These are phyloP conservation scores for Stichopus chloronotus DNA, from an alignment of 35 echinoderm and acorn worm species.

Conservation along the genomic window DNA sequence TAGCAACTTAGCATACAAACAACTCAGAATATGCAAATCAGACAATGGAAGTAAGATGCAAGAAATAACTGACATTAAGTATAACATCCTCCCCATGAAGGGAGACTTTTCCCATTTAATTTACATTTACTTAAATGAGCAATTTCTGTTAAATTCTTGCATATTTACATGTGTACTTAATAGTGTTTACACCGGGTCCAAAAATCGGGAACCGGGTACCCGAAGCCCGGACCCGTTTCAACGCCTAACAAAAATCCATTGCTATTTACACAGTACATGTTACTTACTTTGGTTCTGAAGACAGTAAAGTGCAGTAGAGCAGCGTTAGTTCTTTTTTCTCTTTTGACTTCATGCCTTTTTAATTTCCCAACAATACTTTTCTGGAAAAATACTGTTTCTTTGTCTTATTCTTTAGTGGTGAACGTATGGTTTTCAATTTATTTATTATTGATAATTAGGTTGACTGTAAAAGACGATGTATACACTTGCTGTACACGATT, in stretches of 20 bases:
- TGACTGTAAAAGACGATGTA: no score
- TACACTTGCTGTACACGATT: no score
- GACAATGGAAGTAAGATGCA: no score
- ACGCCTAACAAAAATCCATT: not conserved
- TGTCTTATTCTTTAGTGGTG: not conserved
- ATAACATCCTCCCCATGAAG: no score
- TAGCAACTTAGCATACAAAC: no score
- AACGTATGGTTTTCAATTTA: not conserved
- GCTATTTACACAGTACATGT: not conserved
- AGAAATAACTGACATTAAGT: no score
- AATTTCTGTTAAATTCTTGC: no score
- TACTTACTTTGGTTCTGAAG: not conserved
- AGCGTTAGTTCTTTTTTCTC: not conserved
- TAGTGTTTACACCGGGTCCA: not conserved
- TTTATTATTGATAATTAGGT: not conserved
- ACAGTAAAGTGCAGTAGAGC: not conserved
- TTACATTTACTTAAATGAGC: no score
- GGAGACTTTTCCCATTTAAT: no score
- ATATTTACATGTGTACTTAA: not conserved
- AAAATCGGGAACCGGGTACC: constrained; percentile 7
- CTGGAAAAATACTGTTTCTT: not conserved
- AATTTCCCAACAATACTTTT: not conserved
- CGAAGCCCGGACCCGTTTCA: not conserved
- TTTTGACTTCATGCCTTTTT: not conserved
- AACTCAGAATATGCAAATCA: no score